These are phyloP conservation scores for Ganaspis brasiliensis DNA, from an alignment of 2,888 invertebrate species.

Conservation along the genomic window DNA sequence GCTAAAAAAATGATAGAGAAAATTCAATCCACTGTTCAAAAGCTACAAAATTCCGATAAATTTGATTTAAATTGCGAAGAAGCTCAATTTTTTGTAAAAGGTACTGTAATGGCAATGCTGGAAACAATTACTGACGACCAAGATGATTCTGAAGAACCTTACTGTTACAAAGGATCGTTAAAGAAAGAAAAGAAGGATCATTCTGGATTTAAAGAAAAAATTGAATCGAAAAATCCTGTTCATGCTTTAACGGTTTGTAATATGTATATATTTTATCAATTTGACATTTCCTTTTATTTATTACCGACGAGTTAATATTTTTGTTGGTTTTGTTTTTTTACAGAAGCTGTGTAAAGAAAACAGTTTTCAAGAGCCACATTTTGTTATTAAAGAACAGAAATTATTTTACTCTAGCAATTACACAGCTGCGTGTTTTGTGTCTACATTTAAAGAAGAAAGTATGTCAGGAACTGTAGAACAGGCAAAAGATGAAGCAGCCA, in stretches of 20 bases:
- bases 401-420: conserved; percentile 45
- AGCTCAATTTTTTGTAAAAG: background rate
- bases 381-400: background rate
- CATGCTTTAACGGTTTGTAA: too few relatives aligned
- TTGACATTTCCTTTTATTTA: background rate
- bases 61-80: background rate
- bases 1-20: background rate
- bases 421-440: conserved; percentile 81
- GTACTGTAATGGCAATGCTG: background rate
- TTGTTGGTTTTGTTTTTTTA: background rate
- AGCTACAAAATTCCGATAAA: background rate
- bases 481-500: conserved; percentile 85
- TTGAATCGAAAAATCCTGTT: too few relatives aligned
- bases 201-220: too few relatives aligned
- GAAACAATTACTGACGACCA: background rate
- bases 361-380: background rate
- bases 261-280: background rate
- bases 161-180: background rate
- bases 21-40: background rate
- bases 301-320: background rate
- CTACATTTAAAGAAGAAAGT: conserved; percentile 82
- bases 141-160: background rate
- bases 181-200: background rate
- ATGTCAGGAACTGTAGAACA: conserved; percentile 85
- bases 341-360: background rate